A percentile compares a stretch with the other conserved stretches of the same genome.
These are phyloP conservation scores for Pimephales promelas DNA, from an alignment of 2,113 vertebrate genomes.

Conservation along the genomic window DNA sequence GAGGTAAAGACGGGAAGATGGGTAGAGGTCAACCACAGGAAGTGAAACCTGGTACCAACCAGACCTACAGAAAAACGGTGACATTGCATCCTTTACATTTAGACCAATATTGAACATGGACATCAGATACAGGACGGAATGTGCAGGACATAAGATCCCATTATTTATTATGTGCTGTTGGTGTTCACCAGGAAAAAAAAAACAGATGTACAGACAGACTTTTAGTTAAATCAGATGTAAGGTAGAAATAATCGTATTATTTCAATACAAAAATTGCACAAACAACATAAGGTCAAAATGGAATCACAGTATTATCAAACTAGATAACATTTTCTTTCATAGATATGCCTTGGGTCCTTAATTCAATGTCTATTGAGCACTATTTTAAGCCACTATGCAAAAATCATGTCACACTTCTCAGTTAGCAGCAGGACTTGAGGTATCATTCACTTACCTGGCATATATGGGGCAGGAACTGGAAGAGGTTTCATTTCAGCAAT, in stretches of 20 bases:
- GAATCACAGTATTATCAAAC: neutral
- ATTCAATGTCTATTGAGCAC: too few relatives aligned
- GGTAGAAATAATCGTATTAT: neutral
- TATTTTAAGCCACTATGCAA: too few relatives aligned
- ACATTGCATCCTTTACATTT: slow-evolving; percentile 36
- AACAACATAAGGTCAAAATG: neutral
- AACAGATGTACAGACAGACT: neutral
- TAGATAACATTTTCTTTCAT: neutral
- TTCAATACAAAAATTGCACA: neutral
- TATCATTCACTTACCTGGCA: neutral
- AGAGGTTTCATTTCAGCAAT: neutral
- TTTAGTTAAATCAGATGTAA: neutral
- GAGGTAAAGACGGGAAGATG: slow-evolving; percentile 14
- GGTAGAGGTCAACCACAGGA: slow-evolving; percentile 30
- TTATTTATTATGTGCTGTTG: neutral
- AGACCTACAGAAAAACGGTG: slow-evolving; percentile 14
- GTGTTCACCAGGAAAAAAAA: neutral
- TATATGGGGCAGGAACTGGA: too few relatives aligned
- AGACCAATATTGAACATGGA: slow-evolving; percentile 36
- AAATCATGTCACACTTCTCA: too few relatives aligned
- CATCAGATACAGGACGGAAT: slow-evolving; percentile 34
- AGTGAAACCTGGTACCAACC: slow-evolving; percentile 39
- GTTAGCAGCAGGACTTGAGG: neutral
- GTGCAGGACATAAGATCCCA: slow-evolving; percentile 12
- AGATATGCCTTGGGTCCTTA: too few relatives aligned